Conservation (phyloP, 2,888 invertebrate species). For the Lithophane ornitopus region DNA sequence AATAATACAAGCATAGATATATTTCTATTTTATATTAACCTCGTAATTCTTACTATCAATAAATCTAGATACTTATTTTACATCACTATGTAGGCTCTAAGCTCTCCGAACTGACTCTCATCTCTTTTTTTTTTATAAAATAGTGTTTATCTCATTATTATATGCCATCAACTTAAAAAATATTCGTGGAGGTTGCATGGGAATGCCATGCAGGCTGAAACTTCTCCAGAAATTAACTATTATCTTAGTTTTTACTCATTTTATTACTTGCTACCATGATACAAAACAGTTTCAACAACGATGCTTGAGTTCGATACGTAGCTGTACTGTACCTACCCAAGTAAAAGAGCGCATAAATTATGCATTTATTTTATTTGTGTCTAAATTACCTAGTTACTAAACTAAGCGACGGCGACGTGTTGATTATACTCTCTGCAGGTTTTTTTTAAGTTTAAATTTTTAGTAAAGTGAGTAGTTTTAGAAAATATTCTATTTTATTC, state of each 20-base stretch:
- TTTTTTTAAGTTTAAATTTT: not conserved
- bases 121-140: too few species aligned
- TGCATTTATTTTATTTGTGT: not conserved
- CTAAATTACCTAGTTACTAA: not conserved
- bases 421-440: not conserved
- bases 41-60: too few species aligned
- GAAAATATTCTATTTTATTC: not conserved
- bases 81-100: too few species aligned
- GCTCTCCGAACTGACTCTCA: too few species aligned
- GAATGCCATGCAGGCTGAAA: not conserved
- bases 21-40: too few species aligned
- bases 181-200: not conserved
- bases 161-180: not conserved
- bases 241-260: not conserved
- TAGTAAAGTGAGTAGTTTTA: not conserved
- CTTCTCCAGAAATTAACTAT: not conserved
- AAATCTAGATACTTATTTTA: too few species aligned
- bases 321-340: not conserved
- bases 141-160: not conserved
- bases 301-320: not conserved
- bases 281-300: not conserved
- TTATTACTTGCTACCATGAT: too few species aligned
- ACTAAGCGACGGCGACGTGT: not conserved
- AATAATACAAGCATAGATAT: too few species aligned
- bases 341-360: constrained; percentile 35